A percentile compares a stretch with the other conserved stretches of the same genome.
phyloP scores from a whole-genome alignment of 2,888 invertebrate genomes.

The Mongoloraphidia duomilia region DNA sequence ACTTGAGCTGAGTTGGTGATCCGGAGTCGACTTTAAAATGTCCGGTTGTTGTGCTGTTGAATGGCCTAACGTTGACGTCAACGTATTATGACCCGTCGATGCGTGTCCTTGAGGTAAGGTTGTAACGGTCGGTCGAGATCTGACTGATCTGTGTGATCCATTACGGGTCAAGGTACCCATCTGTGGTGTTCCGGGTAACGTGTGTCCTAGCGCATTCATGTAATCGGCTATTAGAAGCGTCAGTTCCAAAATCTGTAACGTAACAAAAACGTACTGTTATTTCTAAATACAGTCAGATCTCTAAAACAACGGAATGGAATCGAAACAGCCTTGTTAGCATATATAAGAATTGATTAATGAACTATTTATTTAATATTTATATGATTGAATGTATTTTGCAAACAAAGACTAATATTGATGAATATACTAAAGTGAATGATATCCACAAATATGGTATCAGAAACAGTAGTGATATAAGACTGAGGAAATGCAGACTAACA shows the following conservation, averaged over 20 bases:
- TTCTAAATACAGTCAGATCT: background rate
- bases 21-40: slow-evolving; percentile 74
- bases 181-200: slow-evolving; percentile 61
- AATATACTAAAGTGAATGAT: too few species aligned
- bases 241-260: slow-evolving; percentile 65
- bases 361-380: too few species aligned
- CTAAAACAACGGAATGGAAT: background rate
- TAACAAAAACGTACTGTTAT: slow-evolving; percentile 4
- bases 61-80: slow-evolving; percentile 19
- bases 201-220: slow-evolving; percentile 74
- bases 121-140: slow-evolving; percentile 26
- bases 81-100: slow-evolving; percentile 23
- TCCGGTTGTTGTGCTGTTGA: slow-evolving; percentile 54
- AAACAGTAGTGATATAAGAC: too few species aligned
- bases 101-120: slow-evolving; percentile 24
- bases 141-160: slow-evolving; percentile 49
- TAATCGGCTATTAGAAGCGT: slow-evolving; percentile 86
- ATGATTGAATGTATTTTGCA: too few species aligned
- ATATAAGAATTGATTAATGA: too few species aligned
- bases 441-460: too few species aligned
- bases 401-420: too few species aligned
- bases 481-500: too few species aligned
- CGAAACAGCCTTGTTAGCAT: too few species aligned
- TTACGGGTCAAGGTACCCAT: slow-evolving; percentile 63
- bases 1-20: slow-evolving; percentile 42